Evolutionary conservation across 2,888 invertebrate genomes (phyloP).

Genomic region (Acleris cristana): DNA sequence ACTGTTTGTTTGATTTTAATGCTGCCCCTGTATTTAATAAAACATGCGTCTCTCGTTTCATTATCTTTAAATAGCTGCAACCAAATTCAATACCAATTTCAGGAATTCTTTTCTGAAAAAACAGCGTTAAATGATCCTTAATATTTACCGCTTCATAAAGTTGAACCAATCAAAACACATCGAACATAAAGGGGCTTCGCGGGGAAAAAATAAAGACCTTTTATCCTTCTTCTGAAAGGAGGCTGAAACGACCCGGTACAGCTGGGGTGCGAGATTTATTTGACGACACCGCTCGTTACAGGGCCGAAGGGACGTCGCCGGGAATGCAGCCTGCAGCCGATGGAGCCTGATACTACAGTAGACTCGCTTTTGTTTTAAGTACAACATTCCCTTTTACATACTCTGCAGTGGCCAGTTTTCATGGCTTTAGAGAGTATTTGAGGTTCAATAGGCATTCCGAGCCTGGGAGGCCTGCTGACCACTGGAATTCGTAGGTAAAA

Average conservation of each 20-base stretch:
- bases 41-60: slow-evolving; percentile 14
- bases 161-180: slow-evolving; percentile 69
- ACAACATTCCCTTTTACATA: too few species aligned
- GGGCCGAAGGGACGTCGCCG: slow-evolving; percentile 71
- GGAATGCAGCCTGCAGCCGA: slow-evolving; percentile 71
- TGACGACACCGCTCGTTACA: slow-evolving; percentile 77
- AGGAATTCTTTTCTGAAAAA: neutral
- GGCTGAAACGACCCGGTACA: slow-evolving; percentile 63
- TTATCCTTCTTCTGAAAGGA: slow-evolving; percentile 73
- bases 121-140: slow-evolving; percentile 17
- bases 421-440: too few species aligned
- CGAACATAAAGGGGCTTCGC: slow-evolving; percentile 66
- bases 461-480: too few species aligned
- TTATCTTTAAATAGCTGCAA: neutral
- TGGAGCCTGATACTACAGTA: slow-evolving; percentile 43
- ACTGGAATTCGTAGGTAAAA: too few species aligned
- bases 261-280: slow-evolving; percentile 79
- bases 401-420: too few species aligned
- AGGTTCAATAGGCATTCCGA: too few species aligned
- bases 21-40: slow-evolving; percentile 29
- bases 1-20: slow-evolving; percentile 50
- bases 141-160: slow-evolving; percentile 63
- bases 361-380: slow-evolving; percentile 1
- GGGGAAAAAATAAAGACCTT: slow-evolving; percentile 76
- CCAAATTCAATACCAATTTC: neutral